phyloP scores from a whole-genome alignment of 2,888 invertebrate genomes.

The Ochropleura leucogaster region DNA sequence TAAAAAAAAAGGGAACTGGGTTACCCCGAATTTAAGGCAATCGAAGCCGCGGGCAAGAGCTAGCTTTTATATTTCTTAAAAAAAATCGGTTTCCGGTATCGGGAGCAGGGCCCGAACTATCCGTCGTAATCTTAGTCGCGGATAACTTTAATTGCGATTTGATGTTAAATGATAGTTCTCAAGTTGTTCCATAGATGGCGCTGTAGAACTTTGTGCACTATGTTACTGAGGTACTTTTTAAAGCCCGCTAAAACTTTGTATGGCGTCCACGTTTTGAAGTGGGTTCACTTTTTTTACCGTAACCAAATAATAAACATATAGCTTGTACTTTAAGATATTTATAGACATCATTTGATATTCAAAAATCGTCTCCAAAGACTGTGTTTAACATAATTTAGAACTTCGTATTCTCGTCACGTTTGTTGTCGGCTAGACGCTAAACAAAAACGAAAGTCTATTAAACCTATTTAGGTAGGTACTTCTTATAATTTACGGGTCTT shows the following conservation, averaged over 20 bases:
- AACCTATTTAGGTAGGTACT: neutral
- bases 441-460: slow-evolving; percentile 20
- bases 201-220: too few relatives aligned
- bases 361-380: slow-evolving; percentile 14
- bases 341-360: slow-evolving; percentile 33
- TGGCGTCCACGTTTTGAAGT: neutral
- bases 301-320: slow-evolving; percentile 10
- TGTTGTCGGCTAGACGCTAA: slow-evolving; percentile 4
- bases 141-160: too few relatives aligned
- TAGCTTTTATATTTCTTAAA: too few relatives aligned
- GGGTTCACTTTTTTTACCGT: neutral
- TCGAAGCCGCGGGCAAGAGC: too few relatives aligned
- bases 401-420: slow-evolving; percentile 38
- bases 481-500: neutral
- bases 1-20: too few relatives aligned
- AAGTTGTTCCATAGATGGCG: too few relatives aligned
- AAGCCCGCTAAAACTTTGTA: neutral
- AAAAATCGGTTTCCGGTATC: too few relatives aligned
- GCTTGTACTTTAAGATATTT: neutral
- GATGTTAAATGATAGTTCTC: too few relatives aligned
- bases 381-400: neutral
- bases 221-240: too few relatives aligned
- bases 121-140: too few relatives aligned
- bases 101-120: too few relatives aligned
- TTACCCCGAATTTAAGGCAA: too few relatives aligned